These are phyloP conservation scores for Xestoiulus laeticollis DNA, from an alignment of 2,888 invertebrate species.

Conservation along the genomic window DNA sequence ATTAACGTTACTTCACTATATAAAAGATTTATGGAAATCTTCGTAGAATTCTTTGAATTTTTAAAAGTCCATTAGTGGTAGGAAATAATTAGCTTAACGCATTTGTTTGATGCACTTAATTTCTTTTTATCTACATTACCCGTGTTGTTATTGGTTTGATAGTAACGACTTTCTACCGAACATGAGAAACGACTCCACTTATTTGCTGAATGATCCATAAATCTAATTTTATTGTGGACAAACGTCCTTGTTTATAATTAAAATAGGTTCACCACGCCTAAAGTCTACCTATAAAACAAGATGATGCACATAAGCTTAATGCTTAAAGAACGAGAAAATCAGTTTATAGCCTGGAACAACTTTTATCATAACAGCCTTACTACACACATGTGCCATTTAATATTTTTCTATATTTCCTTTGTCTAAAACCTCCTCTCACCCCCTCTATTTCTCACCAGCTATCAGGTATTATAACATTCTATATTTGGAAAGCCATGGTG, in stretches of 20 bases:
- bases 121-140: not conserved
- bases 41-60: not conserved
- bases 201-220: slow-evolving; percentile 1
- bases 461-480: not conserved
- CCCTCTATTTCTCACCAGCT: not conserved
- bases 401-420: not conserved
- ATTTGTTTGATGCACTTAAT: not conserved
- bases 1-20: too few species aligned
- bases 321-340: slow-evolving; percentile 12
- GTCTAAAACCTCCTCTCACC: too few species aligned
- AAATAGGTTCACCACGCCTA: slow-evolving; percentile 7
- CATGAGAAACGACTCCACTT: slow-evolving; percentile 16
- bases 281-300: slow-evolving; percentile 12
- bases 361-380: not conserved
- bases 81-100: not conserved
- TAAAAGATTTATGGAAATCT: slow-evolving; percentile 2
- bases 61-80: not conserved
- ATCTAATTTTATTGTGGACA: slow-evolving; percentile 13
- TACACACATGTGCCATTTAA: not conserved
- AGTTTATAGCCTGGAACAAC: slow-evolving; percentile 1
- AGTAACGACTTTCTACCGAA: slow-evolving; percentile 18
- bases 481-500: not conserved
- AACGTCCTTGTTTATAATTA: slow-evolving; percentile 14
- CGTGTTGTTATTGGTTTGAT: not conserved
- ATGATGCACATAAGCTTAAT: not conserved